Conservation (phyloP, 2,113 vertebrate genomes). For the Plecturocebus donacophilus region DNA sequence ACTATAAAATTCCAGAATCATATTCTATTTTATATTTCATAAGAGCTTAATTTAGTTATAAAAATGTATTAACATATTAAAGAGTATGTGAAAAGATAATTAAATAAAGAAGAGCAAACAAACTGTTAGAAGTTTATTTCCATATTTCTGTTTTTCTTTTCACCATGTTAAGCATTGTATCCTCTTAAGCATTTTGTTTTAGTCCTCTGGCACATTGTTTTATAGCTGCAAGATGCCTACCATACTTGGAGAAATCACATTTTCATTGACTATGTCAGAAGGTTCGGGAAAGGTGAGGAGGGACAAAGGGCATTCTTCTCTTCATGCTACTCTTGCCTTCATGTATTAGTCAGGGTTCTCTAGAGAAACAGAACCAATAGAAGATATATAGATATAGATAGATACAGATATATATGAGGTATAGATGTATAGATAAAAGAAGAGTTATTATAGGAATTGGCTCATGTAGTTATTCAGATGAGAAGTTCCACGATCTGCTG, state of each 20-base stretch:
- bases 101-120: background rate
- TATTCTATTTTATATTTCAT: conserved; percentile 8
- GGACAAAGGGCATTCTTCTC: background rate
- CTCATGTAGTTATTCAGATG: background rate
- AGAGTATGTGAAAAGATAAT: background rate
- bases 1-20: background rate
- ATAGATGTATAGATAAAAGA: no score
- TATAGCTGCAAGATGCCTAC: background rate
- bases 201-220: background rate
- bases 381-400: background rate
- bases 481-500: background rate
- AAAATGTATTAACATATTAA: background rate
- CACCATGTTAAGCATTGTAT: background rate
- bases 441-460: background rate
- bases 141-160: background rate
- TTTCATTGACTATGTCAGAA: background rate
- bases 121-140: background rate
- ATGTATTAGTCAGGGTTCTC: background rate
- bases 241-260: background rate
- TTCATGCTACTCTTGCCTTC: background rate
- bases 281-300: background rate
- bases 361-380: background rate
- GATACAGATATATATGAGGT: background rate
- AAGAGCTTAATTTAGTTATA: background rate
- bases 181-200: background rate